Conservation (phyloP, 2,797 vertebrate species). For the Pteropus rufus region DNA sequence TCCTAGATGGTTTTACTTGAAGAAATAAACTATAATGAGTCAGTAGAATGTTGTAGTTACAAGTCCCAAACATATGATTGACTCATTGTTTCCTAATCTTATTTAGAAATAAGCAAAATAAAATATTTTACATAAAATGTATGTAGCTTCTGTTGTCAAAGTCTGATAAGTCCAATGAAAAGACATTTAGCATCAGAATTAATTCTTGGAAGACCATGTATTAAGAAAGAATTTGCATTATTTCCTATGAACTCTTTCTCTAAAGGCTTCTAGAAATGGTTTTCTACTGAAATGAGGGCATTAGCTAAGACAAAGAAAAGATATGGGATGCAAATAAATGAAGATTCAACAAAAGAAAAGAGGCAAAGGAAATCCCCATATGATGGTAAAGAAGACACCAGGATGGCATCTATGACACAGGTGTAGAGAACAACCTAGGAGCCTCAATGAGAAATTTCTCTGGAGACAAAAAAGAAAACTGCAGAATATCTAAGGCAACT, state of each 20-base stretch:
- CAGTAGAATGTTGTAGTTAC: background rate
- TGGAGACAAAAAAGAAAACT: background rate
- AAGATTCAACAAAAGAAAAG: background rate
- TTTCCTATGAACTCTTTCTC: background rate
- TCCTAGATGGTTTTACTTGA: background rate
- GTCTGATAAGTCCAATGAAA: background rate
- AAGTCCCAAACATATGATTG: background rate
- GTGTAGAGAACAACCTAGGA: background rate
- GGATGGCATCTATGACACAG: background rate
- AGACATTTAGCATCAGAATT: background rate
- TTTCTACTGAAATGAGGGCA: background rate
- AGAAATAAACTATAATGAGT: background rate
- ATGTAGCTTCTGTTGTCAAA: background rate
- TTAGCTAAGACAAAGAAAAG: background rate
- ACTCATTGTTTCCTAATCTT: background rate
- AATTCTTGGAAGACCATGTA: background rate
- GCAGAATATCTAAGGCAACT: background rate
- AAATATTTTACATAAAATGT: background rate
- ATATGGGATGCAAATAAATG: background rate
- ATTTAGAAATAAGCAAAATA: slow-evolving; percentile 10
- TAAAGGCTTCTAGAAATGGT: background rate
- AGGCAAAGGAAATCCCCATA: background rate
- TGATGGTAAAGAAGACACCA: background rate
- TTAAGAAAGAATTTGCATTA: background rate
- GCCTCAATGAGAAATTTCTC: background rate